Base-by-base conservation (phyloP, 2,888 invertebrate genomes). In the Xestia c-nigrum region DNA sequence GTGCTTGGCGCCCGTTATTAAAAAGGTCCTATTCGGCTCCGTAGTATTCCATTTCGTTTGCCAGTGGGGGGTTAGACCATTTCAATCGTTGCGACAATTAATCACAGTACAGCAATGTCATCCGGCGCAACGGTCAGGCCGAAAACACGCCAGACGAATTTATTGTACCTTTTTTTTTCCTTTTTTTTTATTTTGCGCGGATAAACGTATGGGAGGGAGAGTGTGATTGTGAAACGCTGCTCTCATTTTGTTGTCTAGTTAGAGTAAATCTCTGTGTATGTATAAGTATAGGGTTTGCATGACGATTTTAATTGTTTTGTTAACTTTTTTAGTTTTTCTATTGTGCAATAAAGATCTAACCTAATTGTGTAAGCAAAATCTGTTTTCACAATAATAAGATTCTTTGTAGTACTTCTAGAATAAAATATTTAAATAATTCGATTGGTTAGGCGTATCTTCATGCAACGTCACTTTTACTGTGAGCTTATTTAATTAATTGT, bases 31-130 rank as follows among this genome's bases (percentile, higher is more conserved):
- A 94, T 92, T 93, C 90, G 91, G 89, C 87, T 81, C 91, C 91
- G 93, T 93, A 94, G 94, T 96, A 96, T 96, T 96, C 96, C 95
- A 96, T 96, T 96, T 94, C 95, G 94, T 93, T 81, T 94, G 92
- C 92, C 96, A 95, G 96, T 96, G 96, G 96, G 96, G 95, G 96
- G 92, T 93, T 93, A 92, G 90, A 84, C 92, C 92, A 91, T 93
- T 94, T 95, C 96, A 96, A 96, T 96, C 95, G 95, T 91, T 91
- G 93, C 93, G 92, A 96, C 96, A 93, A 96, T 96, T 96, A 96
- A 96, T 96, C 96, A 96, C 92, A 94, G 95, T 95, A 94, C 89
- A 94, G 96, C 96, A 94, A 92, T 96, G 96, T 96, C 96, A 96
- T 96, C 95, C 94, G 91, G 93, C 92, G 91, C 87, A 88, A 87